Percentiles rank a stretch among this genome's conserved stretches.
These are phyloP conservation scores for Vombatus ursinus DNA, from an alignment of 2,113 vertebrate genomes.

Conservation along the genomic window DNA sequence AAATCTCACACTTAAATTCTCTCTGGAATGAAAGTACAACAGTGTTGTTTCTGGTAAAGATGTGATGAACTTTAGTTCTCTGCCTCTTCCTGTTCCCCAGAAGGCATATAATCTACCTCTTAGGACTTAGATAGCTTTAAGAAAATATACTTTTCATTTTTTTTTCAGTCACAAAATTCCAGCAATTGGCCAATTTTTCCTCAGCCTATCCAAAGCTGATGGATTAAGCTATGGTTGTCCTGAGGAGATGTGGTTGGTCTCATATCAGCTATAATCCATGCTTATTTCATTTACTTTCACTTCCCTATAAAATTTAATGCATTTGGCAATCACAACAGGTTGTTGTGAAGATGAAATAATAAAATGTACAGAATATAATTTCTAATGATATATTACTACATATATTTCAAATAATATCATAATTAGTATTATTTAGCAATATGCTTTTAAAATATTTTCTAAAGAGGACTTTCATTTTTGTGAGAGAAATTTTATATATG, in stretches of 20 bases:
- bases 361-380: background rate
- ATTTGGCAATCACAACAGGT: background rate
- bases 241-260: background rate
- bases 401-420: background rate
- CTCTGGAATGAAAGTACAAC: background rate
- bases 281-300: background rate
- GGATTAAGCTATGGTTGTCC: background rate
- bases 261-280: background rate
- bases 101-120: background rate
- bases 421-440: background rate
- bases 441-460: background rate
- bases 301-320: background rate
- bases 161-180: background rate
- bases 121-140: background rate
- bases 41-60: background rate
- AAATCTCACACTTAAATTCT: background rate
- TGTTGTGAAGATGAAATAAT: background rate
- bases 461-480: slow-evolving; percentile 46
- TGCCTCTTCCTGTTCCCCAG: background rate
- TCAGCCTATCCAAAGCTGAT: background rate
- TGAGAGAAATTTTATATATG: slow-evolving; percentile 37
- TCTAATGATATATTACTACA: background rate
- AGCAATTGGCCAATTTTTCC: background rate
- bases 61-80: background rate
- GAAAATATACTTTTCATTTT: background rate